Evolutionary conservation across 2,888 invertebrate genomes (phyloP).

Genomic region (Torymus auratus): DNA sequence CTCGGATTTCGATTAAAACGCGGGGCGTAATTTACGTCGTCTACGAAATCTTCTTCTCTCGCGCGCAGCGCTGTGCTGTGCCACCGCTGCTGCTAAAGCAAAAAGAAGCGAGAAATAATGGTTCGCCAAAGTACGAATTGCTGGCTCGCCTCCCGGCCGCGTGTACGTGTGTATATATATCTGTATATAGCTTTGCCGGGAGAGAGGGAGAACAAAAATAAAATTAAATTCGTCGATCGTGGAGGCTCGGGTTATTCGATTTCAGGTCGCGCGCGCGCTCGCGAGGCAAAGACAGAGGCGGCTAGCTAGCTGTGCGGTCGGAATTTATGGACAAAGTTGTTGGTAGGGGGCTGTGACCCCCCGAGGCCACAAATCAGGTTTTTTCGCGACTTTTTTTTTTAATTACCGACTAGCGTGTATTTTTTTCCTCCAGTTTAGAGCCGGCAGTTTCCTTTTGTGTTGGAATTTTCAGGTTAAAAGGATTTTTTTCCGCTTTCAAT

Average conservation of each 20-base stretch:
- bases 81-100: conserved; percentile 42
- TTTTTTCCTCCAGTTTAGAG: too few species aligned
- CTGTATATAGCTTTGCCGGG: neutral
- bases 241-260: conserved; percentile 44
- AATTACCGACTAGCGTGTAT: neutral
- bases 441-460: too few species aligned
- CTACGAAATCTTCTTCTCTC: conserved; percentile 51
- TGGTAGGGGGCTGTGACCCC: neutral
- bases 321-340: conserved; percentile 54
- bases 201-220: conserved; percentile 47
- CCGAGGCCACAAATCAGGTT: conserved; percentile 41
- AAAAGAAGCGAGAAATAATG: conserved; percentile 59
- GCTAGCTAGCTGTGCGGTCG: neutral
- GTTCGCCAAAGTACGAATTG: conserved; percentile 57
- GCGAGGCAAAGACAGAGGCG: conserved; percentile 29
- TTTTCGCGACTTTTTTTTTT: conserved; percentile 7
- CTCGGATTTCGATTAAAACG: conserved; percentile 59
- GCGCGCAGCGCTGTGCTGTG: neutral
- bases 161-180: too few species aligned
- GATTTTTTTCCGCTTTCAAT: too few species aligned
- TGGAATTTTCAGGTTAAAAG: too few species aligned
- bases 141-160: conserved; percentile 25
- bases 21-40: conserved; percentile 57
- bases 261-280: conserved; percentile 9
- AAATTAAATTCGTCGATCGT: conserved; percentile 57